A percentile compares a stretch with the other conserved stretches of the same genome.
phyloP scores from a whole-genome alignment of 2,888 invertebrate genomes.

The Oxyteleia sp. region DNA sequence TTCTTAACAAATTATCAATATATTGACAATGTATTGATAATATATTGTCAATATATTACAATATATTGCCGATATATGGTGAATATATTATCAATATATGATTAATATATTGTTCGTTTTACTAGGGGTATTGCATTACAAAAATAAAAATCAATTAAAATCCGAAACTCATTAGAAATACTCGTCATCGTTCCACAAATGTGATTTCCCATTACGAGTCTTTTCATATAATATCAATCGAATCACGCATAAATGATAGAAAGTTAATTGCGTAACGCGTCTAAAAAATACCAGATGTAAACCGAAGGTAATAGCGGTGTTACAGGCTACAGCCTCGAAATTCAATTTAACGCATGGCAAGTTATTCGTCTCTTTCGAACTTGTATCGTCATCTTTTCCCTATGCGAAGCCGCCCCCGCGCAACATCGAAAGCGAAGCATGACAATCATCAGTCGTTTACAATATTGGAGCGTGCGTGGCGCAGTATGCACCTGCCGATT shows the following conservation, averaged over 20 bases:
- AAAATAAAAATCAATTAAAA: background rate
- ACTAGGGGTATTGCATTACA: no score
- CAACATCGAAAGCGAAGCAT: conserved; percentile 65
- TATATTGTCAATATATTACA: no score
- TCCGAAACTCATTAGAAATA: background rate
- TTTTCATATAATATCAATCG: background rate
- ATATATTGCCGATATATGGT: no score
- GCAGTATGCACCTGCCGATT: conserved; percentile 75
- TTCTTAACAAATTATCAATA: no score
- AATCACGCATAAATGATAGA: conserved; percentile 39
- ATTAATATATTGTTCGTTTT: no score
- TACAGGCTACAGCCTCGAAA: conserved; percentile 81
- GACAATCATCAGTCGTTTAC: conserved; percentile 72
- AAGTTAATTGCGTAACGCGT: conserved; percentile 59
- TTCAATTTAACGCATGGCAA: conserved; percentile 87
- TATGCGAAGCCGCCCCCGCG: conserved; percentile 58
- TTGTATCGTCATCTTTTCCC: conserved; percentile 75
- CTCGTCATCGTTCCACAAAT: background rate
- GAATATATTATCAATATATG: no score
- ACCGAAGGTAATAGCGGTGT: conserved; percentile 43
- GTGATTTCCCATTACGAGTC: background rate
- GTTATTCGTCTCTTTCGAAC: conserved; percentile 76
- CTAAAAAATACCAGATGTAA: conserved; percentile 69
- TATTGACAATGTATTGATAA: no score
- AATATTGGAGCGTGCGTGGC: conserved; percentile 73